These are phyloP conservation scores for Leptothorax acervorum DNA, from an alignment of 2,888 invertebrate species.

Conservation along the genomic window DNA sequence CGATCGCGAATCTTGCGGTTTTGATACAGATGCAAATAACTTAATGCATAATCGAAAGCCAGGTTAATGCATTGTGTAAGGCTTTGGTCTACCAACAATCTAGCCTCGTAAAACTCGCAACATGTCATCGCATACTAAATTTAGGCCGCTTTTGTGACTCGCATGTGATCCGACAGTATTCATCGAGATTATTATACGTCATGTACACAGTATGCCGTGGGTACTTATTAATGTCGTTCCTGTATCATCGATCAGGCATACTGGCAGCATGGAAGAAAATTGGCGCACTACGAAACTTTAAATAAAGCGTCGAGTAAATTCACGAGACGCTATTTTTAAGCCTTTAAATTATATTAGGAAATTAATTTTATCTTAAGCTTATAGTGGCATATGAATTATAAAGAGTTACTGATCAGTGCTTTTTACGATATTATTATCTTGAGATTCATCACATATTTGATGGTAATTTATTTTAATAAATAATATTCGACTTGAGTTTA, in stretches of 20 bases:
- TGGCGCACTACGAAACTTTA: slow-evolving; percentile 48
- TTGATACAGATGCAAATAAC: slow-evolving; percentile 45
- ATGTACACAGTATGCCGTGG: slow-evolving; percentile 67
- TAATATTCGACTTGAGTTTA: slow-evolving; percentile 1
- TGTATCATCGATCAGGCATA: slow-evolving; percentile 68
- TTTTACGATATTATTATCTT: slow-evolving; percentile 5
- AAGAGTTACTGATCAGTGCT: neutral
- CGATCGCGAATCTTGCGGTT: slow-evolving; percentile 20
- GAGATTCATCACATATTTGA: neutral
- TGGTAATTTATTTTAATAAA: neutral
- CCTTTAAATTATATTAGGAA: slow-evolving; percentile 32
- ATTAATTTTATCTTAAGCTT: slow-evolving; percentile 23
- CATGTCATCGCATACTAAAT: slow-evolving; percentile 66
- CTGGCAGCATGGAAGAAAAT: slow-evolving; percentile 43
- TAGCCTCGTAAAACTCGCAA: slow-evolving; percentile 53
- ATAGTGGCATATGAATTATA: slow-evolving; percentile 4
- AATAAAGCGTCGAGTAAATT: slow-evolving; percentile 38
- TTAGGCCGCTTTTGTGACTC: slow-evolving; percentile 71
- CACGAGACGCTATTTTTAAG: slow-evolving; percentile 28
- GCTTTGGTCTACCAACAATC: slow-evolving; percentile 47
- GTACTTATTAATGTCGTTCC: slow-evolving; percentile 72
- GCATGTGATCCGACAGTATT: slow-evolving; percentile 73
- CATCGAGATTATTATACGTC: slow-evolving; percentile 70
- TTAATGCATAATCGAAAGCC: slow-evolving; percentile 42
- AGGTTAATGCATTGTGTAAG: slow-evolving; percentile 30